These are phyloP conservation scores for Dendrocopos noguchii DNA, from an alignment of 2,113 vertebrate genomes.

Conservation along the genomic window DNA sequence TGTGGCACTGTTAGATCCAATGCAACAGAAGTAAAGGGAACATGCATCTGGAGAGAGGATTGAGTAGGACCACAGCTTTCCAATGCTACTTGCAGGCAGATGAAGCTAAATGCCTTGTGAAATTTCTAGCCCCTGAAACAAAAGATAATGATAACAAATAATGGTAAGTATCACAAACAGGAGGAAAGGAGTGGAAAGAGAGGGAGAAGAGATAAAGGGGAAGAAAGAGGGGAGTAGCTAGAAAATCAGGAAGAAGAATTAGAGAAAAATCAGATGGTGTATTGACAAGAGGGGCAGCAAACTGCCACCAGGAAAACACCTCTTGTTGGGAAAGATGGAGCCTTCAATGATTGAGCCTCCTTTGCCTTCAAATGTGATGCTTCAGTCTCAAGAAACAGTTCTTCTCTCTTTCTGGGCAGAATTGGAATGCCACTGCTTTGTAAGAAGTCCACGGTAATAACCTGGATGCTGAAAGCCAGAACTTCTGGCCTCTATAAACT, in stretches of 20 bases:
- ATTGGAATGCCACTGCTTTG: background rate
- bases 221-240: background rate
- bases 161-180: background rate
- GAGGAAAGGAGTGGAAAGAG: background rate
- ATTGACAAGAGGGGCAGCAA: background rate
- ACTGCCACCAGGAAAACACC: background rate
- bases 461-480: background rate
- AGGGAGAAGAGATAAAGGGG: background rate
- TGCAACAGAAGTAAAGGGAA: background rate
- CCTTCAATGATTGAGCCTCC: background rate
- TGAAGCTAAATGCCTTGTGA: background rate
- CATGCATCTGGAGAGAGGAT: background rate
- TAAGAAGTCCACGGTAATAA: background rate
- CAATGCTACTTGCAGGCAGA: background rate
- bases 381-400: background rate
- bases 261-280: background rate
- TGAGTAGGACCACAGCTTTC: background rate
- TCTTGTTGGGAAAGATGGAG: background rate
- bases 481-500: background rate
- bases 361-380: background rate
- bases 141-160: background rate
- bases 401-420: background rate
- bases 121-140: background rate
- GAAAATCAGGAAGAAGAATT: background rate
- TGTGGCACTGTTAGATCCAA: background rate